A percentile compares a stretch with the other conserved stretches of the same genome.
Evolutionary conservation across 1,140 invertebrate genomes (phyloP).

Genomic region (Drosophila ananassae): DNA sequence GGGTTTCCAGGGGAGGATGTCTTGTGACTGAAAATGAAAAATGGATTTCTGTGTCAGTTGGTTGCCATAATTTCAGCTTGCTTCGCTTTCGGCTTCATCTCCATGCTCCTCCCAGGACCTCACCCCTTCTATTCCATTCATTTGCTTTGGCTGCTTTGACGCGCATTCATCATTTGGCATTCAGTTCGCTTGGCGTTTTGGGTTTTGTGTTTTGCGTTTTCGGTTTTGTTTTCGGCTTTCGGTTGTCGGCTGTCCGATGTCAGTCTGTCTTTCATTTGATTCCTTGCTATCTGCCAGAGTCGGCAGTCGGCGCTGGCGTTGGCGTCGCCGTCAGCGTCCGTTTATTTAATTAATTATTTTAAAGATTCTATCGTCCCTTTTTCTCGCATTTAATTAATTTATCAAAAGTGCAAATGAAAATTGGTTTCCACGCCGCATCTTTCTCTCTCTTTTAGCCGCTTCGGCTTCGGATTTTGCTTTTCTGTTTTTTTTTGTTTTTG

Average conservation of each 20-base stretch:
- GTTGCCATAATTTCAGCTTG: conserved; percentile 76
- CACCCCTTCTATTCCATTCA: conserved; percentile 34
- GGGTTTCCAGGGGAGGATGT: conserved; percentile 9
- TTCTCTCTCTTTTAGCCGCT: conserved; percentile 14
- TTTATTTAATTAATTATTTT: conserved; percentile 83
- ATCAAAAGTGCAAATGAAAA: conserved; percentile 80
- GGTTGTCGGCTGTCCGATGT: conserved; percentile 18
- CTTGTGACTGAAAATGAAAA: conserved; percentile 77
- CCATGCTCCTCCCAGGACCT: background rate
- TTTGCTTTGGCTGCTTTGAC: conserved; percentile 53
- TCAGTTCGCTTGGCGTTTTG: conserved; percentile 31
- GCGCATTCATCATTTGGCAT: conserved; percentile 80
- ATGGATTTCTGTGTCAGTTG: conserved; percentile 82
- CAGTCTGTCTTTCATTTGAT: conserved; percentile 27
- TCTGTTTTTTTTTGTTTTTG: background rate
- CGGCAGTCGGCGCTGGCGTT: no score
- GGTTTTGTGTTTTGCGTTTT: conserved; percentile 15
- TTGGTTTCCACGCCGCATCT: conserved; percentile 36
- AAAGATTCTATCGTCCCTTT: conserved; percentile 69
- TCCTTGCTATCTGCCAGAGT: conserved; percentile 41
- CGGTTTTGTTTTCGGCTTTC: conserved; percentile 25
- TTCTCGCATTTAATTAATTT: conserved; percentile 77
- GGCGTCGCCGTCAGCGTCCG: conserved; percentile 24
- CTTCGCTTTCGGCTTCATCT: conserved; percentile 46
- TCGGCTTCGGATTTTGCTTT: background rate